Base-by-base conservation (phyloP, 2,888 invertebrate genomes). In the Bugula neritina region DNA sequence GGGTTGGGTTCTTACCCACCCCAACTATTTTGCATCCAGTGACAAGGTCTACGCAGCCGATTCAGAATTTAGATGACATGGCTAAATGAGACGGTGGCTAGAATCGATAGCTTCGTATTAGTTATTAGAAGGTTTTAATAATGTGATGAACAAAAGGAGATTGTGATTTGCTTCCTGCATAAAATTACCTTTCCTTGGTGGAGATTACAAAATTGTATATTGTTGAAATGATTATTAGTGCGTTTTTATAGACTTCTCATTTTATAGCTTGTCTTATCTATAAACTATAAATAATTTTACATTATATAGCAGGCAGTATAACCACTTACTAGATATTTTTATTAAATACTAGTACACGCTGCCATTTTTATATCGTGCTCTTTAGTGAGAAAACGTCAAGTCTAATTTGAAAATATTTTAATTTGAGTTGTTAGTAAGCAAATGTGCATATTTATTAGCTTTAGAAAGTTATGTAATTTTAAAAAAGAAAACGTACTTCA, bases 41-140 rank as follows among this genome's bases (percentile, higher is more conserved):
- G n/a, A n/a, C n/a, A 43, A 43, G 17, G 43, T 43, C 13, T 13
- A 27, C 63, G 27, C 63, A 63, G 31, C 31, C 63, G 27, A 27
- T 63, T 63, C 31, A 63, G 31, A 63, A 63, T 13, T 63, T 63
- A 34, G 63, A 63, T 63, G 63, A 63, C 63, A 63, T 63, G 31
- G 63, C 31, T 25, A 63, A 63, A 63, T 63, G 63, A 27, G 63
- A 63, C 31, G 63, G 27, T 63, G 27, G n/a, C 63, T 63, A 31
- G 63, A 63, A 63, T 63, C 63, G 31, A 63, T 63, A 63, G 27
- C 10, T 31, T 63, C 10, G 13, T 25, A 3, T 27, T 13, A n/a
- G 27, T 63, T 29, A 63, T 63, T 29, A 29, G 5, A 31, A 34
- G 13, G 2, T 13, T 31, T 27, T 13, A 27, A 63, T 63, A 63